phyloP scores from a whole-genome alignment of 2,888 invertebrate species.

The Drosophila macrospina region DNA sequence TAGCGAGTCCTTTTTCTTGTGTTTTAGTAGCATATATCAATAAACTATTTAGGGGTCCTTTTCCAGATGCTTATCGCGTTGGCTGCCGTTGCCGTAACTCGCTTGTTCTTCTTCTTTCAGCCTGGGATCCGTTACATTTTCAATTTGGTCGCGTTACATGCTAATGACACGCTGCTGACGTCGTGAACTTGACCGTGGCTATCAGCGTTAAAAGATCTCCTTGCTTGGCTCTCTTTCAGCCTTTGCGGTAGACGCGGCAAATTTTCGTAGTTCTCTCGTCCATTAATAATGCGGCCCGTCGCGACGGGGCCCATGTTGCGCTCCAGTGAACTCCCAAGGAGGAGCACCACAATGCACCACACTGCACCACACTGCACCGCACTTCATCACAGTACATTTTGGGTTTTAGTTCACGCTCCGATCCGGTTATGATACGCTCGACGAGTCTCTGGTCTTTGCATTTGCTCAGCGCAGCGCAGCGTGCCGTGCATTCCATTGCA shows the following conservation, averaged over 20 bases:
- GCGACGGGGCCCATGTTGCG: slow-evolving; percentile 46
- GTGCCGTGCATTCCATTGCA: slow-evolving; percentile 76
- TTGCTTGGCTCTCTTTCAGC: not conserved
- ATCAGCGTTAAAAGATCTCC: slow-evolving; percentile 74
- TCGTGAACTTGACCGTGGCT: slow-evolving; percentile 85
- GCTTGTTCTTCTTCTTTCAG: not conserved
- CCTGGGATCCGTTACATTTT: slow-evolving; percentile 82
- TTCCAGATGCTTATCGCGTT: slow-evolving; percentile 64
- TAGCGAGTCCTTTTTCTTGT: slow-evolving; percentile 41
- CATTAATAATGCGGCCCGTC: slow-evolving; percentile 69
- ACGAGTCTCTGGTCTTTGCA: slow-evolving; percentile 42
- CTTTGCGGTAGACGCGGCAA: slow-evolving; percentile 25
- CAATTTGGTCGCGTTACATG: slow-evolving; percentile 78
- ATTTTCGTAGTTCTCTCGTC: slow-evolving; percentile 60
- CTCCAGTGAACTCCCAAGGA: slow-evolving; percentile 58
- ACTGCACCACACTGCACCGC: slow-evolving; percentile 1
- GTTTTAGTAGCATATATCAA: slow-evolving; percentile 59
- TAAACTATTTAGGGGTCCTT: slow-evolving; percentile 69
- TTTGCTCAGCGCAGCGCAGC: slow-evolving; percentile 77
- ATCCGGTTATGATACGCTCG: slow-evolving; percentile 80
- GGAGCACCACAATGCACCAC: slow-evolving; percentile 14
- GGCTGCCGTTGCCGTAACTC: slow-evolving; percentile 48
- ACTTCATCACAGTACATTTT: slow-evolving; percentile 55
- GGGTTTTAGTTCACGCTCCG: slow-evolving; percentile 76
- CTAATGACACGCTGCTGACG: slow-evolving; percentile 66